Percentiles rank a stretch among this genome's conserved stretches.
These are phyloP conservation scores for Gallinago undulata DNA, from an alignment of 2,113 vertebrate genomes.

Conservation along the genomic window DNA sequence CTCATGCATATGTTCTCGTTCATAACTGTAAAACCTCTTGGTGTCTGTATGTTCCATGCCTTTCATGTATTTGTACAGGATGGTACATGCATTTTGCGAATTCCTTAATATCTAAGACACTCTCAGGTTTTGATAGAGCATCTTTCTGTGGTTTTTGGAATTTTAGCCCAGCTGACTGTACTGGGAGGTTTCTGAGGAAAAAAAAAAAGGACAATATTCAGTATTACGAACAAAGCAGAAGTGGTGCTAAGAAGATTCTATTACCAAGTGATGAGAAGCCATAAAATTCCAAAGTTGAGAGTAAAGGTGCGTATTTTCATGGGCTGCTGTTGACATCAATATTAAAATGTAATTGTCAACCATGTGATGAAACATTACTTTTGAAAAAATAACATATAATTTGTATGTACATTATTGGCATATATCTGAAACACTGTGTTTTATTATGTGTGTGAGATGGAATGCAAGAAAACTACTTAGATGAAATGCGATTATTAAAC, in stretches of 20 bases:
- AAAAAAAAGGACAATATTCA: neutral
- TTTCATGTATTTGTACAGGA: neutral
- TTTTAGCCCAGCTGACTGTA: neutral
- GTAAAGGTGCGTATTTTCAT: neutral
- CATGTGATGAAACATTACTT: neutral
- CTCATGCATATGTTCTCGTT: neutral
- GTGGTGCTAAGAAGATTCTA: neutral
- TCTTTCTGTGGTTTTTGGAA: neutral
- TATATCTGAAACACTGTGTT: neutral
- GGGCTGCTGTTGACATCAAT: neutral
- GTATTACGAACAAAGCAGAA: neutral
- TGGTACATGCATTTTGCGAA: neutral
- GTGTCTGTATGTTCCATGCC: neutral
- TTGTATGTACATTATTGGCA: neutral
- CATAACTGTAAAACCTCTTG: neutral
- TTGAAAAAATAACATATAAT: neutral
- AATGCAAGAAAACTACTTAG: neutral
- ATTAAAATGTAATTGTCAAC: neutral
- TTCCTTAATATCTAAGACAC: neutral
- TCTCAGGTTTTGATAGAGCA: neutral
- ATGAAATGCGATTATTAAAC: constrained; percentile 1
- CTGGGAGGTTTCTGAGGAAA: neutral
- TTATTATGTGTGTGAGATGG: neutral
- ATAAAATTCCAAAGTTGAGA: neutral
- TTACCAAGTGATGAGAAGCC: neutral